phyloP scores from a whole-genome alignment of 2,797 vertebrate species.

The Sylvia borin region DNA sequence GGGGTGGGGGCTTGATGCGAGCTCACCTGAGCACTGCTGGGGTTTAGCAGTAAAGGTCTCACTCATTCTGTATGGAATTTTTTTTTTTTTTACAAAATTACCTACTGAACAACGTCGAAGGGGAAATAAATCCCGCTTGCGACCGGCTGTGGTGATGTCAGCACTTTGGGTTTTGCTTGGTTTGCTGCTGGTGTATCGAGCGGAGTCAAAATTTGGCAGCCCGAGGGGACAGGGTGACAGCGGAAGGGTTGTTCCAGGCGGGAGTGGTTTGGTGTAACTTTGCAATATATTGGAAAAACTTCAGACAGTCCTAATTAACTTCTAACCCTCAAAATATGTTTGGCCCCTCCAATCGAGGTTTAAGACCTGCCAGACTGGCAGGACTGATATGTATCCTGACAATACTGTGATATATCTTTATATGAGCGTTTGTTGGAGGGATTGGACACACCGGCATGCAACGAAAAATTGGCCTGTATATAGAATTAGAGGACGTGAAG shows the following conservation, averaged over 20 bases:
- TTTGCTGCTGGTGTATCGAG: background rate
- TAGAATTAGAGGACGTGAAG: background rate
- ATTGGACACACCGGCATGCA: background rate
- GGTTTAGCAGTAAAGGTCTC: background rate
- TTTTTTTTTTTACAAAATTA: background rate
- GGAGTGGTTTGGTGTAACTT: background rate
- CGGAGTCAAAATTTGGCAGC: background rate
- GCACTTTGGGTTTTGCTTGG: background rate
- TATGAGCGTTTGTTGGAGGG: background rate
- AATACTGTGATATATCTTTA: background rate
- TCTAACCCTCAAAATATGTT: background rate
- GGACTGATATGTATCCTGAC: background rate
- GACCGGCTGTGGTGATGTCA: rapidly evolving
- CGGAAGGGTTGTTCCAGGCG: background rate
- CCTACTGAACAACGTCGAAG: background rate
- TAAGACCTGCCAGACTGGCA: background rate
- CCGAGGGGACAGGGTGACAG: too few relatives aligned
- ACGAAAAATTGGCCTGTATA: background rate
- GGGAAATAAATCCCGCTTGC: background rate
- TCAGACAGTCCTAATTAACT: background rate
- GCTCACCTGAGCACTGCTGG: background rate
- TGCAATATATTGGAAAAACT: background rate
- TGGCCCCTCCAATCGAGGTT: background rate
- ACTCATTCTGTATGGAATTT: background rate
- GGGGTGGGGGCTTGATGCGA: rapidly evolving